Base-by-base conservation (phyloP, 2,888 invertebrate species). In the Brassicogethes aeneus region DNA sequence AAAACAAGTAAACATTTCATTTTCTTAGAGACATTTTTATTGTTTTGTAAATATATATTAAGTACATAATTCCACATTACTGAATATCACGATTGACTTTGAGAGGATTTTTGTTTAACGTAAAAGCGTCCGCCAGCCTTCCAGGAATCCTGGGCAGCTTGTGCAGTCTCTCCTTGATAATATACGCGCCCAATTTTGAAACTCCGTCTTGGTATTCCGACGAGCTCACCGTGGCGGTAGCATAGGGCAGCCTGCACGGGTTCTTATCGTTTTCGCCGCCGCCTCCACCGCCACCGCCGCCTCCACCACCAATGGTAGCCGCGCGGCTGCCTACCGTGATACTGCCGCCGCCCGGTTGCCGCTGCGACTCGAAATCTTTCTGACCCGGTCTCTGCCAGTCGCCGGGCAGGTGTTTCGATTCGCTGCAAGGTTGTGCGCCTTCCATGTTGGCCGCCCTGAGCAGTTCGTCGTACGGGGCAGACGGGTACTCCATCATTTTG, bases 161-260 rank as follows among this genome's bases (percentile, higher is more conserved):
- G 47, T 79, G 79, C 17, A 79, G 56, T 47, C 73, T 75, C 59
- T 76, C 74, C 34, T 73, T 68, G 63, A 80, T 75, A 37, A 81
- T 80, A 46, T 76, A 68, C 3, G 69, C 71, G 2, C 79, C 80
- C 2, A 79, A 67, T 54, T 75, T 75, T 1, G 74, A 75, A 10
- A 80, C 76, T 0, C 70, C 72, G 45, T 80, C 80, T 55, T 77
- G 75, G 59, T 82, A 82, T 59, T 81, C 81, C 0, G 75, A 72
- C 45, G 69, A 71, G 15, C 62, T 62, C 17, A 57, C 48, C 3
- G 61, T 54, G 17, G 40, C 41, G n/a, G 40, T 15, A 10, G 44
- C 50, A 5, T 44, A 36, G 15, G 47, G 46, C 45, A 45, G 12
- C 17, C 10, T 36, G 12, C 35, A 35, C 10, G 14, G 15, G 23